phyloP scores from a whole-genome alignment of 2,113 vertebrate species.

The Kryptolebias marmoratus region DNA sequence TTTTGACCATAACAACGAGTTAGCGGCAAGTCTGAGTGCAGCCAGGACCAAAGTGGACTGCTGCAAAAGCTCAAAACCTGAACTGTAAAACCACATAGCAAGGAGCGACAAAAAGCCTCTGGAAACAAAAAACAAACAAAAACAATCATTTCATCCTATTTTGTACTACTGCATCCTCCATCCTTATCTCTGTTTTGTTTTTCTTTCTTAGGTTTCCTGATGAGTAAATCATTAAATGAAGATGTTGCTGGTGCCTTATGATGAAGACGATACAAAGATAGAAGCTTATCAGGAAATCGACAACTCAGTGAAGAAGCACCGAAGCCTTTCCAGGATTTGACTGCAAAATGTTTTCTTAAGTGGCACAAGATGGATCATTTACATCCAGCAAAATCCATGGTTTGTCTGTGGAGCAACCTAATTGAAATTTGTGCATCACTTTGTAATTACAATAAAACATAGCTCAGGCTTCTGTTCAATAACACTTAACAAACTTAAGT shows the following conservation, averaged over 20 bases:
- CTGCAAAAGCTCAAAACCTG: too few relatives aligned
- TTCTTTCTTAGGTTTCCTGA: constrained; percentile 7
- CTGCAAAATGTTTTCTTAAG: neutral
- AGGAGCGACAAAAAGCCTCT: too few relatives aligned
- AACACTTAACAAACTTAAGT: constrained; percentile 11
- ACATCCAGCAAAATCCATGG: constrained; percentile 14
- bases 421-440: constrained; percentile 41
- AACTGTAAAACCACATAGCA: too few relatives aligned
- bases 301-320: neutral
- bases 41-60: too few relatives aligned
- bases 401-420: constrained; percentile 38
- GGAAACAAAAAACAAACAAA: too few relatives aligned
- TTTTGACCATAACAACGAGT: too few relatives aligned
- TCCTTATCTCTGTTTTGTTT: neutral
- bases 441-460: constrained; percentile 34
- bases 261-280: constrained; percentile 16
- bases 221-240: constrained; percentile 15
- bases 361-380: constrained; percentile 7
- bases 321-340: constrained; percentile 6
- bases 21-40: too few relatives aligned
- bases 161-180: too few relatives aligned
- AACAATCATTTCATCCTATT: too few relatives aligned
- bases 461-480: constrained; percentile 11
- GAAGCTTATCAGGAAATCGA: constrained; percentile 5
- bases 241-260: neutral